Base-by-base conservation (phyloP, 2,888 invertebrate species). In the Drosophila imparisetae region DNA sequence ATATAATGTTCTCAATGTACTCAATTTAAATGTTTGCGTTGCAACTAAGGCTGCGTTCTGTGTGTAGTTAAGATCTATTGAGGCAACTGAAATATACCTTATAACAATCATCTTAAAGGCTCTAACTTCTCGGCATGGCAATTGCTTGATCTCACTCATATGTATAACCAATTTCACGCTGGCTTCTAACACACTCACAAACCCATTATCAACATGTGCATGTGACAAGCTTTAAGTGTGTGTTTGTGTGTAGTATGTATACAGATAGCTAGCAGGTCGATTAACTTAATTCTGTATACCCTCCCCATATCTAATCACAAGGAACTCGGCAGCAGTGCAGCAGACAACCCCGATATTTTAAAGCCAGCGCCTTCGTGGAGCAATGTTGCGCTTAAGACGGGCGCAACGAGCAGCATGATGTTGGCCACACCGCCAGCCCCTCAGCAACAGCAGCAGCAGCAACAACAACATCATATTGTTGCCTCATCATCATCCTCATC, bases 291-390 rank as follows among this genome's bases (percentile, higher is more conserved):
- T 27, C 5, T 45, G 1, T 18, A 10, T 18, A 10, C 36, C 2
- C 27, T 7, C 4, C 34, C 5, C 8, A n/a, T 10, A 27, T 38
- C 27, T n/a, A 24, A 45, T 21, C 48, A 55, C 0, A 86, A 93
- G 93, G 93, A 93, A 84, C 89, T 93, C 77, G 91, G 90, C 80
- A 91, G 85, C 81, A 91, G 87, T 81, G 87, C 91, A 75, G 93
- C 91, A 75, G 93, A 92, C 70, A 77, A 90, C 69, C 81, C 91
- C 71, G 93, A 93, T 78, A 81, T 94, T 75, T 89, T 94, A 79
- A 94, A 94, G 85, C 94, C 94, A 2, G 94, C 94, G 45, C 94
- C 94, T n/a, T 94, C 94, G 2, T 95, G 94, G 94, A 91, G 93
- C 60, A 92, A 93, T 78, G 90, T 93, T 80, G 84, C 93, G 83